These are phyloP conservation scores for Tragelaphus strepsiceros DNA, from an alignment of 2,113 vertebrate species.

Conservation along the genomic window DNA sequence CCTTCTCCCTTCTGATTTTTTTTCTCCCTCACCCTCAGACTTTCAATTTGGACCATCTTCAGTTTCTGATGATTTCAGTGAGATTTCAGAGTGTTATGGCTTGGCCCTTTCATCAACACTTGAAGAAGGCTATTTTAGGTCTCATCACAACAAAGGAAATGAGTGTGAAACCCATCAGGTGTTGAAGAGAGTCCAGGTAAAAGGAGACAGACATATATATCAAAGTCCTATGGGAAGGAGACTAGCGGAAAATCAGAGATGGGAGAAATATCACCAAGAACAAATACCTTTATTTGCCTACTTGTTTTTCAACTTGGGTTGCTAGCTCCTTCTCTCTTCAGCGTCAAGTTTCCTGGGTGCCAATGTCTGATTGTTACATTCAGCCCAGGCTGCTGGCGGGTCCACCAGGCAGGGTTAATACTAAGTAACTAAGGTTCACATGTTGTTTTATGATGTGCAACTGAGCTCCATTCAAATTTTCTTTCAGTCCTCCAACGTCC, in stretches of 20 bases:
- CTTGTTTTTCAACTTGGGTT: background rate
- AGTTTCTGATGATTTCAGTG: background rate
- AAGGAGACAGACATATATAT: background rate
- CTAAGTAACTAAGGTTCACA: background rate
- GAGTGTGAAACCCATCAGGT: slow-evolving; percentile 5
- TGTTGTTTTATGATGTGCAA: background rate
- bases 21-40: background rate
- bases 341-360: background rate
- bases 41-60: background rate
- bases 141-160: slow-evolving; percentile 23
- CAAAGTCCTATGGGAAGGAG: background rate
- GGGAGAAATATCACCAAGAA: background rate
- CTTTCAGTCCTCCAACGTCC: background rate
- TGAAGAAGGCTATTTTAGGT: background rate
- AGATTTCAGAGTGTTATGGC: background rate
- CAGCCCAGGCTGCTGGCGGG: background rate
- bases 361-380: background rate
- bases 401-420: background rate
- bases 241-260: background rate
- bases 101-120: background rate
- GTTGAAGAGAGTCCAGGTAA: background rate
- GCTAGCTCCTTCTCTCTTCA: background rate
- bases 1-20: background rate
- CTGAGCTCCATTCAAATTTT: background rate
- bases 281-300: background rate